Evolutionary conservation across 2,797 vertebrate species (phyloP).

Genomic region (Sebastes reedi): DNA sequence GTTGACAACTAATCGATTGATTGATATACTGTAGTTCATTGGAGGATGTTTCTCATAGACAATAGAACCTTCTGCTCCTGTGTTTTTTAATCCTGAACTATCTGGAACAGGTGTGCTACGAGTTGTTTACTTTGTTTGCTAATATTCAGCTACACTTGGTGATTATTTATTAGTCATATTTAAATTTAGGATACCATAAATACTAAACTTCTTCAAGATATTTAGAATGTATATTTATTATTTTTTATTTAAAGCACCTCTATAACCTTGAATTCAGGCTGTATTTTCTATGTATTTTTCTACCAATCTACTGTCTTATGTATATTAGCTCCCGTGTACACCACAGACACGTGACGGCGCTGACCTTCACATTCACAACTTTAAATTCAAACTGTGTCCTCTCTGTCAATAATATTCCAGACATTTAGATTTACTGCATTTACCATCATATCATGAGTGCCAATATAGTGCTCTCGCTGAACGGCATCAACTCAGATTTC

Average conservation of each 20-base stretch:
- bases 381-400: background rate
- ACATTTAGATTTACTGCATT: background rate
- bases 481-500: background rate
- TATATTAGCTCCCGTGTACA: background rate
- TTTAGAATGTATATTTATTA: background rate
- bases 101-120: background rate
- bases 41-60: background rate
- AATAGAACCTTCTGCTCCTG: background rate
- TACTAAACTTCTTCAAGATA: background rate
- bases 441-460: background rate
- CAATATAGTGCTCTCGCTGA: background rate
- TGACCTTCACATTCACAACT: conserved; percentile 10
- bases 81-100: background rate
- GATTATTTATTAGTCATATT: background rate
- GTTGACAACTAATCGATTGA: rapidly evolving
- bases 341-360: background rate
- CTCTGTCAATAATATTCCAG: background rate
- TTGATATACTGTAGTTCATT: background rate
- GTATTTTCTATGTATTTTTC: background rate
- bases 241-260: background rate
- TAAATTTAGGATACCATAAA: background rate
- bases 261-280: background rate
- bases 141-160: background rate
- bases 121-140: background rate
- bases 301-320: background rate